Evolutionary conservation across 1,140 invertebrate species (phyloP), one percentile per base, ranked within the genome.

Genomic region (Penaeus japonicus): DNA sequence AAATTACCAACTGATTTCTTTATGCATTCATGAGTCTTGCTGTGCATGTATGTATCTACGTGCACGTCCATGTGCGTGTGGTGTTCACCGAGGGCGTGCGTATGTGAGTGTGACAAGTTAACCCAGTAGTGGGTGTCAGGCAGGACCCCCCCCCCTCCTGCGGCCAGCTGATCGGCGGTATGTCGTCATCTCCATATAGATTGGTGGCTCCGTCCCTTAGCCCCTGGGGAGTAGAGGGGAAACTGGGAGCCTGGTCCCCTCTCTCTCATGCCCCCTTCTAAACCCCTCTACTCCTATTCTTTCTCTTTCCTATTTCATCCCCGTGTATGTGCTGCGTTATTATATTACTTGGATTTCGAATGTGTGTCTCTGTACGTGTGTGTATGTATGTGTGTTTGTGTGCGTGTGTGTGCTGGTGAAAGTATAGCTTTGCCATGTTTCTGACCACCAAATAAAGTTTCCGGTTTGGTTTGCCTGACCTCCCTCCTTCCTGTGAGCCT

Each of bases 101-200:
- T 47, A 47, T 47, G 47, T 15, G 83, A 55, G 84, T 55, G 22
- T 81, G 53, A 30, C n/a, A 12, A 55, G 47, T 54, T 81, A 24
- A 62, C 27, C 4, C 59, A 65, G 35, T 35, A 54, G 57, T 59
- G 32, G 35, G 53, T n/a, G 57, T 12, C 35, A 70, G 20, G 5
- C n/a, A 20, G 39, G 32, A 47, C 54, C 47, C 53, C 32, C 57
- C 35, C 35, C 39, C 18, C 10, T 54, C 47, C 35, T 54, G 27
- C 32, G 59, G 82, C 59, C 85, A 87, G 85, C 78, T 87, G 85
- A 87, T 87, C 85, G 84, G 85, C 62, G 57, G 85, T 87, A 79
- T 87, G 85, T 87, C 79, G 85, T 81, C 85, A 87, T 87, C 85
- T 87, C 85, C 85, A 87, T 87, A 87, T 87, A 87, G 85, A 87